These are phyloP conservation scores for Nineta flava DNA, from an alignment of 2,888 invertebrate genomes.

Conservation along the genomic window DNA sequence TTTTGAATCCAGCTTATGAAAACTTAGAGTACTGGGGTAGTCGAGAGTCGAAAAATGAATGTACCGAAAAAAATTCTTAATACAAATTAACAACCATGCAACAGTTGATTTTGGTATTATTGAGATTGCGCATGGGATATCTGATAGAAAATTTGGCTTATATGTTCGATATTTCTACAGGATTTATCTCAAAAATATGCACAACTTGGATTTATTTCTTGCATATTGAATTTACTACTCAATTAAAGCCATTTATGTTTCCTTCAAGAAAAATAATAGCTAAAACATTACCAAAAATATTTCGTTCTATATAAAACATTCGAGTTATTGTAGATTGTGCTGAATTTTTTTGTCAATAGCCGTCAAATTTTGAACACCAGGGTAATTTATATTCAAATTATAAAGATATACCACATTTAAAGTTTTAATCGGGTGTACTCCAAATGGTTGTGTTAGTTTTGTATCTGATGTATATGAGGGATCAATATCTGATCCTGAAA, in stretches of 20 bases:
- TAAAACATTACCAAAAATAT: conserved; percentile 9
- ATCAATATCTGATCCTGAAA: conserved; percentile 12
- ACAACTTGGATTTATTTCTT: conserved; percentile 11
- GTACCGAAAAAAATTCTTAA: too few relatives aligned
- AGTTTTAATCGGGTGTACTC: conserved; percentile 13
- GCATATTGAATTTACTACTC: conserved; percentile 10
- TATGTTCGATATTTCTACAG: conserved; percentile 10
- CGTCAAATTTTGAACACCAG: conserved; percentile 14
- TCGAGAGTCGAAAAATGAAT: too few relatives aligned
- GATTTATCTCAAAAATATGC: conserved; percentile 9
- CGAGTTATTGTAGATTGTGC: conserved; percentile 14
- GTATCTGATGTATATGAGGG: conserved; percentile 14
- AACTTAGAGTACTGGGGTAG: too few relatives aligned
- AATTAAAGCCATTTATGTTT: conserved; percentile 11
- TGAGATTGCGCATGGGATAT: conserved; percentile 8
- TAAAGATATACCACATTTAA: conserved; percentile 10
- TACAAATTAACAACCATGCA: conserved; percentile 9
- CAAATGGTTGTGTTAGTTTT: conserved; percentile 13
- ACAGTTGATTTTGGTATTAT: conserved; percentile 9
- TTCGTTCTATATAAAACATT: conserved; percentile 9
- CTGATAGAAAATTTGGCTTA: conserved; percentile 10
- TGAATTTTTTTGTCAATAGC: conserved; percentile 14
- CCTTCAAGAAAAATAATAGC: conserved; percentile 9
- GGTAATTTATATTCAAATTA: conserved; percentile 13
- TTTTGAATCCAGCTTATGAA: conserved; percentile 9